These are phyloP conservation scores for Xestia ashworthii DNA, from an alignment of 2,888 invertebrate species.

Conservation along the genomic window DNA sequence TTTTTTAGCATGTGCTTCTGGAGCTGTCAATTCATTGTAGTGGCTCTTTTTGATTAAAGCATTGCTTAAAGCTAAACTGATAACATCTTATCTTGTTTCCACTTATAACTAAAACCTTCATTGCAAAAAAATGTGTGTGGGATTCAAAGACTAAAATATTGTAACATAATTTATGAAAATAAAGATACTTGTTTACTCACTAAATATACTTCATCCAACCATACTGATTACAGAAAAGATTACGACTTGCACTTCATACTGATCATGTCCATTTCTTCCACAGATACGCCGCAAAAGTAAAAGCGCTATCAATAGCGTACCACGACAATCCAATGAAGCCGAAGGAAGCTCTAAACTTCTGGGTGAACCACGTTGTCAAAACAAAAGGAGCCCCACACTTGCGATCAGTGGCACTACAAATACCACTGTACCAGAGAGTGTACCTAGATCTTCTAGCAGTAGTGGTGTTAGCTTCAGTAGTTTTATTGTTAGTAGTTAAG, in stretches of 20 bases:
- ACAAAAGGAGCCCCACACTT: conserved; percentile 77
- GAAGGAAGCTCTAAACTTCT: conserved; percentile 74
- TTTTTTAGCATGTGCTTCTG: background rate
- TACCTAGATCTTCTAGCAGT: conserved; percentile 75
- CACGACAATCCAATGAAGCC: conserved; percentile 75
- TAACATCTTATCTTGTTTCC: background rate
- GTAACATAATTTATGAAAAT: background rate
- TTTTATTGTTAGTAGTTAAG: conserved; percentile 8
- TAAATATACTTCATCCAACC: too few species aligned
- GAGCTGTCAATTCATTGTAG: background rate
- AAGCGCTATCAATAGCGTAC: conserved; percentile 75
- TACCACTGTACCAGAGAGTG: conserved; percentile 77
- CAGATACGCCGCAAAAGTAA: conserved; percentile 74
- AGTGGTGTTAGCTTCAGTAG: conserved; percentile 34
- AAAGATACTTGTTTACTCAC: background rate
- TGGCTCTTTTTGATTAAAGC: background rate
- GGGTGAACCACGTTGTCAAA: conserved; percentile 78
- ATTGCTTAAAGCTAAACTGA: background rate
- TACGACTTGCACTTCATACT: background rate
- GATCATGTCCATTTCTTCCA: conserved; percentile 7
- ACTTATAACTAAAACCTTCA: background rate
- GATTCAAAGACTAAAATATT: background rate
- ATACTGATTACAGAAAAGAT: background rate
- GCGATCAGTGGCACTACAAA: conserved; percentile 73
- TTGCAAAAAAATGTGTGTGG: background rate